Conservation (phyloP, 2,113 vertebrate species). For the Callospermophilus lateralis region DNA sequence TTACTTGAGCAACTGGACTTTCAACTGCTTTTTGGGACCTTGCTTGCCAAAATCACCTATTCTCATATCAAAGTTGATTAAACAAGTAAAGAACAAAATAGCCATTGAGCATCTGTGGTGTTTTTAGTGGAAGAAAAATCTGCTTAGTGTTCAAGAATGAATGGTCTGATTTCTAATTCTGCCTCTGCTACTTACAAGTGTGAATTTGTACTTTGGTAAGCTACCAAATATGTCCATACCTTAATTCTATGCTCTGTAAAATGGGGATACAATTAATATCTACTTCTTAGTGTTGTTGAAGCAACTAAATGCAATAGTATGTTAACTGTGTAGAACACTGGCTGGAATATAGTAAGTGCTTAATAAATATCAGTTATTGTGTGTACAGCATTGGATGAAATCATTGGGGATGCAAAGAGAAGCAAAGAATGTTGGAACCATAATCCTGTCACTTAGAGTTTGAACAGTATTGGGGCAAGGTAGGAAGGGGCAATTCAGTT, state of each 20-base stretch:
- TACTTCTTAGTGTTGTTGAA: neutral
- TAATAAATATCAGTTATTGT: neutral
- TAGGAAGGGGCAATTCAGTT: neutral
- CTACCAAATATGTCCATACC: neutral
- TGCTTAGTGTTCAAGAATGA: neutral
- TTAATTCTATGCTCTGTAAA: neutral
- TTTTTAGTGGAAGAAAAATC: neutral
- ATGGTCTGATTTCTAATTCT: neutral
- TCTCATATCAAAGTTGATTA: neutral
- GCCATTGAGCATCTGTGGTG: neutral
- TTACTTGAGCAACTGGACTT: slow-evolving; percentile 1
- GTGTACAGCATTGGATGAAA: neutral
- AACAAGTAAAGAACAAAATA: neutral
- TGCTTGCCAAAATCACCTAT: slow-evolving; percentile 2
- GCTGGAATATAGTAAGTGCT: neutral
- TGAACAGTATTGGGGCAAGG: neutral
- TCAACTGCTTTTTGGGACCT: slow-evolving; percentile 9
- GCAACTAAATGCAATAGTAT: neutral
- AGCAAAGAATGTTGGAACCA: neutral
- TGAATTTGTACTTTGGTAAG: slow-evolving; percentile 37
- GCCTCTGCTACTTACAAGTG: neutral
- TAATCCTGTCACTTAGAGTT: neutral
- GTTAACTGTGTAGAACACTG: neutral
- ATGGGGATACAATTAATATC: neutral
- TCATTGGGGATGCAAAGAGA: neutral